Conservation (phyloP, 2,888 invertebrate genomes). For the Drosophila kokeensis region DNA sequence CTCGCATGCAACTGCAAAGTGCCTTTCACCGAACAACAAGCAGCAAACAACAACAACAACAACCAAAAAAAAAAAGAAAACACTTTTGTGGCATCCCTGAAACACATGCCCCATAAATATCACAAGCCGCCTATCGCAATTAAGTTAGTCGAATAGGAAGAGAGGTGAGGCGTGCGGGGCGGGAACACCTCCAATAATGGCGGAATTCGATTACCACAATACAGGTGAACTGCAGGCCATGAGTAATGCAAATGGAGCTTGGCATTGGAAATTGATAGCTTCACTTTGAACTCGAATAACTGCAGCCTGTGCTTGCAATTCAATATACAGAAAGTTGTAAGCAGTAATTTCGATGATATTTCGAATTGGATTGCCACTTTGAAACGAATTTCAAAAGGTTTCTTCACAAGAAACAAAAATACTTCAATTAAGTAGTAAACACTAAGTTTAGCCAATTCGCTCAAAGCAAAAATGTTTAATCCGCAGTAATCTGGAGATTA, state of each 20-base stretch:
- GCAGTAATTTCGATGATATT: conserved; percentile 33
- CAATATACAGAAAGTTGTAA: conserved; percentile 15
- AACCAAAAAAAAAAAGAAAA: conserved; percentile 14
- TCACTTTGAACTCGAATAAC: conserved; percentile 42
- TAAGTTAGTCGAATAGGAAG: conserved; percentile 19
- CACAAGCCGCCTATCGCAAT: conserved; percentile 41
- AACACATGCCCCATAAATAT: conserved; percentile 56
- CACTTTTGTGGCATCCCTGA: conserved; percentile 61
- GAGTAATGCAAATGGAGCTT: conserved; percentile 66
- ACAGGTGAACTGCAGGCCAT: conserved; percentile 32
- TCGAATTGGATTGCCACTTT: conserved; percentile 16
- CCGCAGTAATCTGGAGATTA: neutral
- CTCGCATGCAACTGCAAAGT: conserved; percentile 48
- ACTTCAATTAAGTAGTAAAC: conserved; percentile 1
- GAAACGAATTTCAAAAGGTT: conserved; percentile 24
- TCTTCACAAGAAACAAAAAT: conserved; percentile 2
- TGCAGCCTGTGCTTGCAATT: conserved; percentile 20
- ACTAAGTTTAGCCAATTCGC: neutral
- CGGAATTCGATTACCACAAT: conserved; percentile 44
- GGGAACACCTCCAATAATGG: conserved; percentile 22
- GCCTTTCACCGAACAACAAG: conserved; percentile 51
- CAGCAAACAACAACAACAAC: neutral
- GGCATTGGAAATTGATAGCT: conserved; percentile 59
- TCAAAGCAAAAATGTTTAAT: neutral
- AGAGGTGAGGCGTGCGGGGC: neutral